Evolutionary conservation across 2,888 invertebrate genomes (phyloP).

Genomic region (Phortica magna): DNA sequence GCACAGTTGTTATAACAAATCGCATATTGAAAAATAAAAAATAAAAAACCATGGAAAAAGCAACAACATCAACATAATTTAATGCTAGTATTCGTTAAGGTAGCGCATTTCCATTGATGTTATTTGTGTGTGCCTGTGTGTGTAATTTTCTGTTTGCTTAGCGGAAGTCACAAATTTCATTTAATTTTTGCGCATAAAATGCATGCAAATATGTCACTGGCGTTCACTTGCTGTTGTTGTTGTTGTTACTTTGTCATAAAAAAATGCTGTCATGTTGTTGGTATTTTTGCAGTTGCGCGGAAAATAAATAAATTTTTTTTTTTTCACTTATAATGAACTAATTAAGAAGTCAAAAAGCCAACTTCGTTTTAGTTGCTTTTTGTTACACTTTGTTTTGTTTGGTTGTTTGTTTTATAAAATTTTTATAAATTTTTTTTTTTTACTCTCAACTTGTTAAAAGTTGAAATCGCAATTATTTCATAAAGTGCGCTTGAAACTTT

Average conservation of each 20-base stretch:
- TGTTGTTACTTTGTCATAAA: background rate
- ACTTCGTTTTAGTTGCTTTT: background rate
- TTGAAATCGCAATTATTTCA: background rate
- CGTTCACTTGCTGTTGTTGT: slow-evolving; percentile 29
- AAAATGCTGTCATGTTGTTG: too few relatives aligned
- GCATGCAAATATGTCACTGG: slow-evolving; percentile 35
- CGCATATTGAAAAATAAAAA: slow-evolving; percentile 39
- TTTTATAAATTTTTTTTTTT: too few relatives aligned
- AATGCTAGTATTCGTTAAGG: slow-evolving; percentile 42
- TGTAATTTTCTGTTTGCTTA: slow-evolving; percentile 31
- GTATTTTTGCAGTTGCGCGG: too few relatives aligned
- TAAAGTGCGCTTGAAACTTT: slow-evolving; percentile 3
- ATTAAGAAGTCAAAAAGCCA: background rate
- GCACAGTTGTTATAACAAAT: slow-evolving; percentile 37
- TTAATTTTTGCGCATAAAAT: slow-evolving; percentile 44
- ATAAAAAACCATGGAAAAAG: too few relatives aligned
- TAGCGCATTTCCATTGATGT: slow-evolving; percentile 25
- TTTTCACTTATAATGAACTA: background rate
- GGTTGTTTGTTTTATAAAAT: background rate
- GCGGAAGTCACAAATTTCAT: slow-evolving; percentile 61
- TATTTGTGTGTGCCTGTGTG: background rate
- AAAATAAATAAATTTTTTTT: slow-evolving; percentile 2
- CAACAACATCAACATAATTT: slow-evolving; percentile 61
- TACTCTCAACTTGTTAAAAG: too few relatives aligned
- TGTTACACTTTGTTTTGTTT: background rate